Evolutionary conservation across 2,113 vertebrate genomes (phyloP).

Genomic region (Paralichthys olivaceus): DNA sequence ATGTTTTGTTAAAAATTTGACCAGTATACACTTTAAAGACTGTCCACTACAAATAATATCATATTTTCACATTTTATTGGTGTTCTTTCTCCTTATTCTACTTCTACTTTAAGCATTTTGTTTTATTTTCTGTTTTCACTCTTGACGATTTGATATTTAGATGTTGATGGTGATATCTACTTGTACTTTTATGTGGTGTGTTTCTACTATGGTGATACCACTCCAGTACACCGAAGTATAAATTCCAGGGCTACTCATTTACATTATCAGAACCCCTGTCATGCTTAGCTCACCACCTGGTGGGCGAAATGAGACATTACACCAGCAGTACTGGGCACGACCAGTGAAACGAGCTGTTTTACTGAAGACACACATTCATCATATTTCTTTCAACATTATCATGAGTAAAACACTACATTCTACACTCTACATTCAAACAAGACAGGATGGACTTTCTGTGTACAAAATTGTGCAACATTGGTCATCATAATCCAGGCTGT

Average conservation of each 20-base stretch:
- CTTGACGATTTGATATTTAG: no score
- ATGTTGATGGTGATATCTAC: no score
- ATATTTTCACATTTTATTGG: no score
- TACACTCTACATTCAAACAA: background rate
- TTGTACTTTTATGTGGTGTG: no score
- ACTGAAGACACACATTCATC: conserved; percentile 4
- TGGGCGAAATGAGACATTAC: conserved; percentile 38
- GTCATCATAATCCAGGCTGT: conserved; percentile 8
- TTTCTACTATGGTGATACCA: no score
- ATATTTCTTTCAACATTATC: background rate
- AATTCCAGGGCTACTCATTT: background rate
- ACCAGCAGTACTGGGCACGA: background rate
- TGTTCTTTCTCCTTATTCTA: no score
- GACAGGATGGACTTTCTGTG: background rate
- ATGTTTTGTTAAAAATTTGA: no score
- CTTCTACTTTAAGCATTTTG: no score
- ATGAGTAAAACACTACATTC: background rate
- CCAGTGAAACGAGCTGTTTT: background rate
- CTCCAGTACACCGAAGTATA: background rate
- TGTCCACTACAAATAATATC: no score
- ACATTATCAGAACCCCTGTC: background rate
- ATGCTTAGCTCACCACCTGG: conserved; percentile 12
- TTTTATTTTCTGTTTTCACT: no score
- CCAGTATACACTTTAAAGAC: no score
- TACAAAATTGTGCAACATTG: conserved; percentile 47